These are phyloP conservation scores for Acleris emargana DNA, from an alignment of 2,888 invertebrate species.

Conservation along the genomic window DNA sequence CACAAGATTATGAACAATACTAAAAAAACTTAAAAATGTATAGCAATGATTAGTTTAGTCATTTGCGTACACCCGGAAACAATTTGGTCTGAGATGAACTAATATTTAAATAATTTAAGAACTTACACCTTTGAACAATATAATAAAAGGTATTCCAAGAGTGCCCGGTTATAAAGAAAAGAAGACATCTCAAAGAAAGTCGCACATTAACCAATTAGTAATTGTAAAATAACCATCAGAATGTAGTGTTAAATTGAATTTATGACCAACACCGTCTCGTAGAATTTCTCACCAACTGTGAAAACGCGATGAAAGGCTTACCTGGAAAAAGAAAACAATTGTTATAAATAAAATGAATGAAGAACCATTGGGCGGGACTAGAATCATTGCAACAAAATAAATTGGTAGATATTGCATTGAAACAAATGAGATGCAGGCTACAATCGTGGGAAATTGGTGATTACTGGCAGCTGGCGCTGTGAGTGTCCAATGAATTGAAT, in stretches of 20 bases:
- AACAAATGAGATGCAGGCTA: constrained; percentile 29
- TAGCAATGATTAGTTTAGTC: constrained; percentile 15
- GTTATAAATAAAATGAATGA: constrained; percentile 6
- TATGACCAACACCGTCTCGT: constrained; percentile 47
- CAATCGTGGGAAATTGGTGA: constrained; percentile 31
- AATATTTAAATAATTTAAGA: neutral
- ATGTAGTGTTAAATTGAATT: constrained; percentile 47
- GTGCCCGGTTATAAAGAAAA: constrained; percentile 42
- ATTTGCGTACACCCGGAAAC: too few species aligned
- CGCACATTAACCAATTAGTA: constrained; percentile 31
- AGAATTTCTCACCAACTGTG: constrained; percentile 53
- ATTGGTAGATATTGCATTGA: constrained; percentile 7
- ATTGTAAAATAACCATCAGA: constrained; percentile 20
- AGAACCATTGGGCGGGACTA: neutral
- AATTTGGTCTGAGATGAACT: neutral
- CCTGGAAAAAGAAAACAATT: constrained; percentile 47
- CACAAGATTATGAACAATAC: constrained; percentile 26
- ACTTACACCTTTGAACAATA: neutral
- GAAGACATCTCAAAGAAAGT: constrained; percentile 17
- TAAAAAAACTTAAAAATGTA: constrained; percentile 15
- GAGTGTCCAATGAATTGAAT: constrained; percentile 32
- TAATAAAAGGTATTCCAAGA: constrained; percentile 36
- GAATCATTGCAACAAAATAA: neutral
- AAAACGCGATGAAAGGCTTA: constrained; percentile 44
- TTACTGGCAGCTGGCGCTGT: constrained; percentile 25